Conservation (phyloP, 2,797 vertebrate genomes). For the Emydoidea blandingii region DNA sequence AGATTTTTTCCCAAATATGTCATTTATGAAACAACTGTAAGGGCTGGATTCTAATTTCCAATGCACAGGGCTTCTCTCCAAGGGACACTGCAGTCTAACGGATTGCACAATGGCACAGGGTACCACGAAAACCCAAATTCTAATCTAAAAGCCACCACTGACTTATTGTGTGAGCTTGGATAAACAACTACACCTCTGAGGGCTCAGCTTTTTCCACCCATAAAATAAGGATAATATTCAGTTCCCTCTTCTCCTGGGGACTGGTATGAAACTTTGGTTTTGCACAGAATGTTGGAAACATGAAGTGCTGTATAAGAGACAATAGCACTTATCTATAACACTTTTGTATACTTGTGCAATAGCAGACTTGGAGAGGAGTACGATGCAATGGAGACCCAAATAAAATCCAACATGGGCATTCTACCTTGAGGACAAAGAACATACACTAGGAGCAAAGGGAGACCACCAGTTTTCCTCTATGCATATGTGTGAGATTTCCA, state of each 20-base stretch:
- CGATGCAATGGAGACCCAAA: neutral
- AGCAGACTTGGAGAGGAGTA: slow-evolving; percentile 8
- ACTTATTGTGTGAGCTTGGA: slow-evolving; percentile 50
- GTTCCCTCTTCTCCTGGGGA: neutral
- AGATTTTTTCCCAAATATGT: neutral
- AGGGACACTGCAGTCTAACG: neutral
- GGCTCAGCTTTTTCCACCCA: slow-evolving; percentile 55
- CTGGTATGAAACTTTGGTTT: slow-evolving; percentile 27
- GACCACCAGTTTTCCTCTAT: neutral
- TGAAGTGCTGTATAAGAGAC: slow-evolving; percentile 40
- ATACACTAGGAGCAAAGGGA: neutral
- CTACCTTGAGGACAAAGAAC: neutral
- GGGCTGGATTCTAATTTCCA: neutral
- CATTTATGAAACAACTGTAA: neutral
- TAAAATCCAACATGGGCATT: accelerated
- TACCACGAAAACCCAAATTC: slow-evolving; percentile 40
- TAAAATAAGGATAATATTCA: slow-evolving; percentile 19
- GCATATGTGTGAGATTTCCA: accelerated
- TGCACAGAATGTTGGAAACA: slow-evolving; percentile 20
- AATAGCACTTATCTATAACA: slow-evolving; percentile 49
- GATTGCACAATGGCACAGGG: slow-evolving; percentile 36
- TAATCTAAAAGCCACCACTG: slow-evolving; percentile 54
- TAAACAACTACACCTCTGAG: slow-evolving; percentile 44
- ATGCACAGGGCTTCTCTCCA: neutral
- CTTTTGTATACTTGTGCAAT: neutral